These are phyloP conservation scores for Lutraria lutraria DNA, from an alignment of 2,888 invertebrate species.

Conservation along the genomic window DNA sequence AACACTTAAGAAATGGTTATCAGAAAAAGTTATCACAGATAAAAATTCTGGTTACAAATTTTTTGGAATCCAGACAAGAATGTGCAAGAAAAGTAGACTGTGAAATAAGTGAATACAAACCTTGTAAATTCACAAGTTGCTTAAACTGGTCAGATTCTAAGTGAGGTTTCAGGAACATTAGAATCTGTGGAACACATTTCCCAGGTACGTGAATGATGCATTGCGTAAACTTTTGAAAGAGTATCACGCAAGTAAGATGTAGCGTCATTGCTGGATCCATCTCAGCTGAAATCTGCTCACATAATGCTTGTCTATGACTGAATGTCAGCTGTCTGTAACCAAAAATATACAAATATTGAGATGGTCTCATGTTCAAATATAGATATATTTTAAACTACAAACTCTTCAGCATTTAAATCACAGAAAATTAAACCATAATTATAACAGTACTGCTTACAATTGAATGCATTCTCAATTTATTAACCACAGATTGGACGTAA, in stretches of 20 bases:
- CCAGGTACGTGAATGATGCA: constrained; percentile 97
- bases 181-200: constrained; percentile 94
- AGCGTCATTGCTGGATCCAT: constrained; percentile 84
- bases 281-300: constrained; percentile 91
- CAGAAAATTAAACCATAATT: no score
- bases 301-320: constrained; percentile 93
- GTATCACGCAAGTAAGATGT: constrained; percentile 87
- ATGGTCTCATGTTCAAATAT: no score
- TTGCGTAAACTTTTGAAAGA: constrained; percentile 94
- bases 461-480: no score
- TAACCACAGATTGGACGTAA: no score
- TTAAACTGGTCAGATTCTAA: constrained; percentile 90
- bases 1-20: no score
- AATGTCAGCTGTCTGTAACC: constrained; percentile 90
- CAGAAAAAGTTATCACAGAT: no score
- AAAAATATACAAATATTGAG: not conserved
- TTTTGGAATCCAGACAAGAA: no score
- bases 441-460: no score
- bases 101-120: constrained; percentile 87
- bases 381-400: no score
- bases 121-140: constrained; percentile 92
- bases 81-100: no score
- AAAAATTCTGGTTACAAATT: no score
- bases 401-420: no score
- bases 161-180: constrained; percentile 91